These are phyloP conservation scores for Glaucopsyche alexis DNA, from an alignment of 2,888 invertebrate species.

Conservation along the genomic window DNA sequence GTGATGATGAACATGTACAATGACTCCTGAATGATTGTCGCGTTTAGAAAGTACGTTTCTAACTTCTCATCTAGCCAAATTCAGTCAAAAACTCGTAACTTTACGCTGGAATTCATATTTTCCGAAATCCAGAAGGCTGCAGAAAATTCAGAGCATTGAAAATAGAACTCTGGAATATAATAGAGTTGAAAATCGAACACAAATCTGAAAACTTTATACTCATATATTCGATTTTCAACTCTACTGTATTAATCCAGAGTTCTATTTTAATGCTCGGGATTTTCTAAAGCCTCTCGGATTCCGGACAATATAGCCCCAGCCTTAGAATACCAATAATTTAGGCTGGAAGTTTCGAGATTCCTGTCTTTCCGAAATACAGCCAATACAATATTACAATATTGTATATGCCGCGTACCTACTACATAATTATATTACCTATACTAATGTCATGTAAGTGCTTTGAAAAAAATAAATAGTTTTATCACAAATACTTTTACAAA, in stretches of 20 bases:
- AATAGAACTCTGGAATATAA: too few relatives aligned
- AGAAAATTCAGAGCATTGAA: too few relatives aligned
- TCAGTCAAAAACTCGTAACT: neutral
- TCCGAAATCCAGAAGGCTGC: too few relatives aligned
- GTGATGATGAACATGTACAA: too few relatives aligned
- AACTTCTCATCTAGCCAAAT: conserved; percentile 1
- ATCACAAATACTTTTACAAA: neutral
- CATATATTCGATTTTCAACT: too few relatives aligned
- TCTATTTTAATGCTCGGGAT: too few relatives aligned
- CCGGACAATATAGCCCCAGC: neutral
- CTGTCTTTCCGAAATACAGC: neutral
- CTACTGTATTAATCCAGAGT: too few relatives aligned
- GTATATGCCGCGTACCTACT: neutral
- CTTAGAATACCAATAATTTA: neutral
- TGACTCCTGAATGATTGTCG: neutral
- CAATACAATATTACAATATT: neutral
- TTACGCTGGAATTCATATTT: neutral
- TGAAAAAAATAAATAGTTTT: neutral
- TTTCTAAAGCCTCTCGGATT: too few relatives aligned
- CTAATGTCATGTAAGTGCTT: neutral
- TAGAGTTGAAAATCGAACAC: too few relatives aligned
- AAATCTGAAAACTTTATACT: too few relatives aligned
- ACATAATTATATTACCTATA: neutral
- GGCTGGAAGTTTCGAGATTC: neutral
- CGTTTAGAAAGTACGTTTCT: neutral